A percentile compares a stretch with the other conserved stretches of the same genome.
These are phyloP conservation scores for Smutsia gigantea DNA, from an alignment of 2,797 vertebrate genomes.

Conservation along the genomic window DNA sequence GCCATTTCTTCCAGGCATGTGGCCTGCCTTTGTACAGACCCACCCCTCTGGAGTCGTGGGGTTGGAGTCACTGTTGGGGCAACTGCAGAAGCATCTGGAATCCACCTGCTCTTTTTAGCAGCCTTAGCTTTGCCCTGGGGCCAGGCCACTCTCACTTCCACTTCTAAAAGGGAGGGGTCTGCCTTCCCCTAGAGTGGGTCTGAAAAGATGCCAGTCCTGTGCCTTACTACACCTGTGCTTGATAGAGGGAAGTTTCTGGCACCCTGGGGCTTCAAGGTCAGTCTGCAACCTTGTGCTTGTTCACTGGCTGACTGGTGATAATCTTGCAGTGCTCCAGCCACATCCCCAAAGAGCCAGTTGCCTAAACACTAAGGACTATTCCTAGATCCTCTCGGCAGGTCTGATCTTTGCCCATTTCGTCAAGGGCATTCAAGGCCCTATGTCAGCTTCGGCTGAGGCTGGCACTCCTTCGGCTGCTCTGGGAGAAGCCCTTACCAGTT, in stretches of 20 bases:
- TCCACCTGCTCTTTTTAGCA: slow-evolving; percentile 24
- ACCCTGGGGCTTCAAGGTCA: not conserved
- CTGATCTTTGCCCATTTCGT: slow-evolving; percentile 28
- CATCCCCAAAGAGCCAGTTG: not conserved
- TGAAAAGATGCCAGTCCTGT: not conserved
- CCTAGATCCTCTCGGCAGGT: not conserved
- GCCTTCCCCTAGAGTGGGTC: not conserved
- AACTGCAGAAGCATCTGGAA: slow-evolving; percentile 12
- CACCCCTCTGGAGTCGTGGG: not conserved
- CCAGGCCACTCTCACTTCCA: not conserved
- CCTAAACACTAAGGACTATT: not conserved
- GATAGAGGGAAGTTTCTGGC: not conserved
- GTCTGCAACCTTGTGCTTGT: not conserved
- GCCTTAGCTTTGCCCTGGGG: not conserved
- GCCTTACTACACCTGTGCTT: not conserved
- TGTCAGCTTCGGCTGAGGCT: not conserved
- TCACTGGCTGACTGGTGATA: not conserved
- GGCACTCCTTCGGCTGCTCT: not conserved
- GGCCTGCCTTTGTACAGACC: not conserved
- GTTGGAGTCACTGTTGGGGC: not conserved
- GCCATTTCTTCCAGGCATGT: not conserved
- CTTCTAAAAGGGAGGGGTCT: not conserved
- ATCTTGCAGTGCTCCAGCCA: not conserved
- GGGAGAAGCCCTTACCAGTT: not conserved
- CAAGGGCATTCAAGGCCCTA: not conserved